Evolutionary conservation across 2,888 invertebrate species (phyloP), one percentile per base, ranked within the genome.

Genomic region (Aricia artaxerxes): DNA sequence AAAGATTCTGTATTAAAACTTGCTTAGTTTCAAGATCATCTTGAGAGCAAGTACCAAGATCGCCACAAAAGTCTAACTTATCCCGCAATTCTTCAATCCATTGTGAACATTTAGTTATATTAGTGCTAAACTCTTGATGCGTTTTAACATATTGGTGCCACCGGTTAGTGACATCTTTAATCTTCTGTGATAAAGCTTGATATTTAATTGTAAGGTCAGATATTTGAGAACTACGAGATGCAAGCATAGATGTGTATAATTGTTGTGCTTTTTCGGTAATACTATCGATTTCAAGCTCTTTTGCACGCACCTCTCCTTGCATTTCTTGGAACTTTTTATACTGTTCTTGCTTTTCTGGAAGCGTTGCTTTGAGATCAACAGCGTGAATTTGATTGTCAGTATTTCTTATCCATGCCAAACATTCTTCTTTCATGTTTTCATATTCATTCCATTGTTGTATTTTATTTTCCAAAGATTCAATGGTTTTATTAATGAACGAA

Each of bases 141-240:
- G 96, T 96, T 73, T 96, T 96, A 0, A 98, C 98, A 88, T 98
- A 98, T 82, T 98, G 97, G 86, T 98, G 98, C 99, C 99, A 99
- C 84, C 98, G 97, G 78, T 96, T 96, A 44, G 97, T 97, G 40
- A 98, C 92, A 86, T 99, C 99, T 93, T 99, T 99, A 0, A 98
- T 97, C 90, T 98, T 98, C 84, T 97, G 97, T 79, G 97, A 97
- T 61, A 99, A 95, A 84, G 97, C 97, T 88, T 98, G 98, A 87
- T 99, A 99, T 91, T 98, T 98, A 2, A 97, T 96, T 11, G 98
- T 97, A n/a, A 99, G 90, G 90, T 99, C 99, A 0, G 98, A 97
- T 76, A 98, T 97, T 87, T 98, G 97, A 1, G 98, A 97, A 72
- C 96, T 96, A 76, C 98, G 96, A 4, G 97, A 96, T 79, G 96